These are phyloP conservation scores for Falco punctatus DNA, from an alignment of 2,113 vertebrate genomes.

Conservation along the genomic window DNA sequence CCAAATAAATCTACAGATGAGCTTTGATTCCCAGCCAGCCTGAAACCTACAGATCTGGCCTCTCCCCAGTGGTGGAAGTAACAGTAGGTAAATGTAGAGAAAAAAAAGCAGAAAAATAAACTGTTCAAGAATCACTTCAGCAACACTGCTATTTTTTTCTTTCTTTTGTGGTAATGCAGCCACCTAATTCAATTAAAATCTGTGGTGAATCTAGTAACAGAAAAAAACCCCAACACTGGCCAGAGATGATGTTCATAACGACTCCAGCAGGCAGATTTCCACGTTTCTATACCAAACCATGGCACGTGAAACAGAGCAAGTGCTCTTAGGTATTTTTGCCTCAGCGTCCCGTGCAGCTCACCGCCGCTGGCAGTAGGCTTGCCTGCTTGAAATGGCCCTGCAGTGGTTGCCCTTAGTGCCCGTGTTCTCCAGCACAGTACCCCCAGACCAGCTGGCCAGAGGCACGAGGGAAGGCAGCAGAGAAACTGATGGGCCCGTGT, in stretches of 20 bases:
- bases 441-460: background rate
- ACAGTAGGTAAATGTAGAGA: background rate
- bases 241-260: background rate
- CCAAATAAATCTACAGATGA: background rate
- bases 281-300: background rate
- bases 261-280: background rate
- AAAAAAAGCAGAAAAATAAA: background rate
- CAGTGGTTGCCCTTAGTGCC: background rate
- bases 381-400: background rate
- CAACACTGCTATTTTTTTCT: background rate
- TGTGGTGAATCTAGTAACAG: background rate
- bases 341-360: background rate
- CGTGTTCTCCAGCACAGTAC: accelerated
- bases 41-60: background rate
- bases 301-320: background rate
- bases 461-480: background rate
- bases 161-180: background rate
- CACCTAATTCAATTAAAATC: background rate
- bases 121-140: background rate
- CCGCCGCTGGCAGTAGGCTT: background rate
- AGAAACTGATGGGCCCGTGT: accelerated
- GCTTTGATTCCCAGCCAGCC: background rate
- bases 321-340: background rate
- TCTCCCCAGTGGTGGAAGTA: background rate
- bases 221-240: background rate